Evolutionary conservation across 2,113 vertebrate genomes (phyloP).

Genomic region (Apodemus speciosus): DNA sequence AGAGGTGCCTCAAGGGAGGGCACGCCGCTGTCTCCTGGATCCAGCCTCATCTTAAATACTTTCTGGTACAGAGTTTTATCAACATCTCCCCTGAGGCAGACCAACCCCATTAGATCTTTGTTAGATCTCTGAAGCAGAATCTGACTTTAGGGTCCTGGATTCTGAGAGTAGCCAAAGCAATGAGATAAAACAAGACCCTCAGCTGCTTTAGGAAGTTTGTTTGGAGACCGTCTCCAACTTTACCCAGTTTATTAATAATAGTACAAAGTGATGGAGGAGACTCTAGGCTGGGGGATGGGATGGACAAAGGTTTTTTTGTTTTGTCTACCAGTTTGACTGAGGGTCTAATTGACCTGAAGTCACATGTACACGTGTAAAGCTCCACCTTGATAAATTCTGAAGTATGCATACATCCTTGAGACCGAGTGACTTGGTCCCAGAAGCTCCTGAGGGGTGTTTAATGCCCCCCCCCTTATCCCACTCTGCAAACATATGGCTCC

Average conservation of each 20-base stretch:
- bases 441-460: not conserved
- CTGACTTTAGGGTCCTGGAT: not conserved
- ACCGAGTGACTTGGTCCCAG: not conserved
- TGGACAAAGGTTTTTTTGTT: not conserved
- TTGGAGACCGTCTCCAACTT: not conserved
- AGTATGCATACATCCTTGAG: not conserved
- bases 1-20: not conserved
- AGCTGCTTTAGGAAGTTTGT: not conserved
- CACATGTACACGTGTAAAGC: not conserved
- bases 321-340: not conserved
- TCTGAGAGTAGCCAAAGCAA: not conserved
- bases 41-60: slow-evolving; percentile 11
- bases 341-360: not conserved
- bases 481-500: not conserved
- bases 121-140: not conserved
- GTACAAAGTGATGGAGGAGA: not conserved
- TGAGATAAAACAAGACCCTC: not conserved
- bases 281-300: not conserved
- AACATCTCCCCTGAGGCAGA: not conserved
- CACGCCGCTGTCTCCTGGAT: not conserved
- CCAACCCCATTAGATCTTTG: not conserved
- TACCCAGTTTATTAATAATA: not conserved
- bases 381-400: not conserved
- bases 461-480: not conserved
- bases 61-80: slow-evolving; percentile 32